Conservation (phyloP, 2,888 invertebrate genomes). For the Diplolepis rosae region DNA sequence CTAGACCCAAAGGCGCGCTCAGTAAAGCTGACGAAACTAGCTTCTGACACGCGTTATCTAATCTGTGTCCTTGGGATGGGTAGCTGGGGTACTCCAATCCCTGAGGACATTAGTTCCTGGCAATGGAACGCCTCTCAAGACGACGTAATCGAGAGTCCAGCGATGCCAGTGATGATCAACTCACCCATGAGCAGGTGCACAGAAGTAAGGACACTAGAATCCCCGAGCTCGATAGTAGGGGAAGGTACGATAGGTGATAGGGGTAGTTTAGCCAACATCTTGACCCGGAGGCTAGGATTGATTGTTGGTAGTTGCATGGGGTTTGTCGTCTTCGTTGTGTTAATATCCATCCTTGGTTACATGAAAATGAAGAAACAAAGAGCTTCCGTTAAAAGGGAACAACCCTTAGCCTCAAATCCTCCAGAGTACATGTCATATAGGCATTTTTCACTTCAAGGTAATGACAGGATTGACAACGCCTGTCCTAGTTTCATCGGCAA, state of each 20-base stretch:
- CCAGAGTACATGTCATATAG: conserved; percentile 89
- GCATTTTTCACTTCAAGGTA: conserved; percentile 82
- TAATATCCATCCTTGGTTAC: conserved; percentile 88
- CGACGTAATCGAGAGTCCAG: conserved; percentile 78
- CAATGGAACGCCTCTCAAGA: conserved; percentile 74
- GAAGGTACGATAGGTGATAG: conserved; percentile 79
- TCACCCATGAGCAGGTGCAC: conserved; percentile 86
- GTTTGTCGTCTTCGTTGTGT: conserved; percentile 88
- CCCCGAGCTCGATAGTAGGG: conserved; percentile 79
- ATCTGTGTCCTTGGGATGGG: conserved; percentile 91
- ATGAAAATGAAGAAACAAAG: conserved; percentile 90
- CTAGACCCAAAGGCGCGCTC: conserved; percentile 85
- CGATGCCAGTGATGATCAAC: conserved; percentile 79
- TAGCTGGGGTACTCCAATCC: conserved; percentile 80
- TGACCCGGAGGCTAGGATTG: conserved; percentile 87
- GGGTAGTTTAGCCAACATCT: conserved; percentile 83
- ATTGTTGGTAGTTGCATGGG: conserved; percentile 92
- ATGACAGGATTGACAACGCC: conserved; percentile 74
- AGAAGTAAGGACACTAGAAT: conserved; percentile 84
- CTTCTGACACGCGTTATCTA: conserved; percentile 87
- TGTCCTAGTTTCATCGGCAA: conserved; percentile 72
- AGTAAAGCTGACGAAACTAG: conserved; percentile 83
- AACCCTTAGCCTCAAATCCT: conserved; percentile 78
- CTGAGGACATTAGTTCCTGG: conserved; percentile 64
- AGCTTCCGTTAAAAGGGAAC: conserved; percentile 82